Evolutionary conservation across 2,888 invertebrate genomes (phyloP), one percentile per base, ranked within the genome.

Genomic region (Ectemnius continuus): DNA sequence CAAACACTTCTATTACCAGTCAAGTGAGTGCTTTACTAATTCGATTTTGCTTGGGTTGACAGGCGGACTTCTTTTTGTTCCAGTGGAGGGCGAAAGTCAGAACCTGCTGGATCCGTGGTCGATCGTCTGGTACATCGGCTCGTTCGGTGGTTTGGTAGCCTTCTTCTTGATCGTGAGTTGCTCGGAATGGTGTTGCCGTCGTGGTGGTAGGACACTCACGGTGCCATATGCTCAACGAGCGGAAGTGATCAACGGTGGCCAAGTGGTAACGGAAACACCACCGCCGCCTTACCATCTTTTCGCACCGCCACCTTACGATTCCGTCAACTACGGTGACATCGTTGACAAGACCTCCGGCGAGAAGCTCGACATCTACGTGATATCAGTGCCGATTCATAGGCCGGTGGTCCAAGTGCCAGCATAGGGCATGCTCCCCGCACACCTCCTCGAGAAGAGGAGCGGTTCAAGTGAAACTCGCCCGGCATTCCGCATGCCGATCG

Each of bases 111-210:
- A 92, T 81, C 92, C 92, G 0, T 93, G 93, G 92, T 93, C 93
- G 28, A 92, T 93, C 66, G 90, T 93, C 5, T 93, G 93, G 93
- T 93, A 93, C 89, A 91, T 93, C 63, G 93, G 92, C 2, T 93
- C 93, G 1, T 93, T 93, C 81, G 93, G 93, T 4, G 93, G 93
- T 1, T 87, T 93, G 20, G 92, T 93, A 2, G 91, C 92, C 4
- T 93, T 93, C 86, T 93, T 93, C 86, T 89, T 93, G 48, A 91
- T 93, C 8, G 92, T 93, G 23, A 92, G 92, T 65, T 93, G 93
- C 78, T 92, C 92, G 4, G 93, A 93, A 75, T 92, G 92, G 92
- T 93, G 93, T 81, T 93, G 93, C 77, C 90, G 91, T 58, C 87
- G 92, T 0, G 89, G 90, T 3, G 89, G 90, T 2, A 82, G 91